Conservation (phyloP, 2,888 invertebrate genomes). For the Pammene aurita region DNA sequence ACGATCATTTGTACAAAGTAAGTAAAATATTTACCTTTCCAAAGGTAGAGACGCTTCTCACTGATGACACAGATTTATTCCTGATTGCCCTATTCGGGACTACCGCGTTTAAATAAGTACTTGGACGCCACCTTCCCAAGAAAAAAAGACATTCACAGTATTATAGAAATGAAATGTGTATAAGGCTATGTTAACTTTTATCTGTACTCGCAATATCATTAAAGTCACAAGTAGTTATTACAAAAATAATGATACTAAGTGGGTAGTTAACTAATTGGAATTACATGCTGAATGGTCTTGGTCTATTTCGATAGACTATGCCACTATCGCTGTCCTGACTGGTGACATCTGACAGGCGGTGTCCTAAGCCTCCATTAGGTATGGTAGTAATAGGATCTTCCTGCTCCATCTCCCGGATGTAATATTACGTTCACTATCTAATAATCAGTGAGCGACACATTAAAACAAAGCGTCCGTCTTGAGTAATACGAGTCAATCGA, state of each 20-base stretch:
- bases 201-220: too few species aligned
- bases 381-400: background rate
- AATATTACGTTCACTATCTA: conserved; percentile 10
- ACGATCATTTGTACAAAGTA: too few species aligned
- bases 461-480: conserved; percentile 28
- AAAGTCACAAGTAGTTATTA: too few species aligned
- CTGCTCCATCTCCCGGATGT: conserved; percentile 23
- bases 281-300: conserved; percentile 28
- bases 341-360: conserved; percentile 18
- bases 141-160: background rate
- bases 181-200: background rate
- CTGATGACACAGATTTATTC: conserved; percentile 13
- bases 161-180: background rate
- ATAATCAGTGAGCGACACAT: background rate
- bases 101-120: conserved; percentile 25
- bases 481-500: conserved; percentile 13
- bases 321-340: conserved; percentile 29
- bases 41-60: conserved; percentile 3
- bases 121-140: conserved; percentile 33
- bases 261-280: background rate
- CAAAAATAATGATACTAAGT: too few species aligned
- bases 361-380: conserved; percentile 11
- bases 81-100: conserved; percentile 6
- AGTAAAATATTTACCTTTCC: conserved; percentile 15
- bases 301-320: conserved; percentile 27